Evolutionary conservation across 2,797 vertebrate genomes (phyloP).

Genomic region (Rhinatrema bivittatum): DNA sequence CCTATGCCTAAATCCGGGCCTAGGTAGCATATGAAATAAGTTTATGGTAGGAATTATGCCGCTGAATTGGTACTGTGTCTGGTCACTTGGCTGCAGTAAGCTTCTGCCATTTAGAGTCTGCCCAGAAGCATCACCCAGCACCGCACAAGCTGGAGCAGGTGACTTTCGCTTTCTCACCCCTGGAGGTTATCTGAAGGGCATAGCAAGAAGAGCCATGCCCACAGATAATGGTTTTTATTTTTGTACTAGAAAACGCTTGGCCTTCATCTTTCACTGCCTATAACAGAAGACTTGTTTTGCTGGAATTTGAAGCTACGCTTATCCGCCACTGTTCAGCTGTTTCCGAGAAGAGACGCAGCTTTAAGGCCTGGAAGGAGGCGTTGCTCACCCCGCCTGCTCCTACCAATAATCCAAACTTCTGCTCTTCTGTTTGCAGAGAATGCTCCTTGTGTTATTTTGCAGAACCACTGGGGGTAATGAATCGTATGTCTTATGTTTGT

Average conservation of each 20-base stretch:
- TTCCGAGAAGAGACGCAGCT: no score
- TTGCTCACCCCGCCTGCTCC: neutral
- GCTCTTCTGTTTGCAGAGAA: slow-evolving; percentile 23
- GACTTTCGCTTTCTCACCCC: slow-evolving; percentile 89
- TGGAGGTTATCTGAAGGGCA: slow-evolving; percentile 89
- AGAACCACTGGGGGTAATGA: slow-evolving; percentile 23
- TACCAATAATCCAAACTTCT: slow-evolving; percentile 1
- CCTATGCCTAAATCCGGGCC: no score
- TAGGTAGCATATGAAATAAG: no score
- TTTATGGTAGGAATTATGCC: no score
- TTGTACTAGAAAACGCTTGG: slow-evolving; percentile 27
- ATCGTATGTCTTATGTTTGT: neutral
- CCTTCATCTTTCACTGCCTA: neutral
- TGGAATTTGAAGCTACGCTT: neutral
- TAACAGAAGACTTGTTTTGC: neutral
- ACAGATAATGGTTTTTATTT: slow-evolving; percentile 87
- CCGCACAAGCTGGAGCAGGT: slow-evolving; percentile 77
- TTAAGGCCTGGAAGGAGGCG: slow-evolving; percentile 1
- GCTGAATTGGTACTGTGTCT: slow-evolving; percentile 13
- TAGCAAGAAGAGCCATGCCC: slow-evolving; percentile 63
- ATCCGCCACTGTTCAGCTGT: no score
- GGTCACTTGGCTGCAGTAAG: slow-evolving; percentile 24
- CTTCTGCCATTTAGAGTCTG: slow-evolving; percentile 53
- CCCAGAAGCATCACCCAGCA: slow-evolving; percentile 80
- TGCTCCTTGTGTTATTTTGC: slow-evolving; percentile 7